These are phyloP conservation scores for Rynchops niger DNA, from an alignment of 2,113 vertebrate genomes.

Conservation along the genomic window DNA sequence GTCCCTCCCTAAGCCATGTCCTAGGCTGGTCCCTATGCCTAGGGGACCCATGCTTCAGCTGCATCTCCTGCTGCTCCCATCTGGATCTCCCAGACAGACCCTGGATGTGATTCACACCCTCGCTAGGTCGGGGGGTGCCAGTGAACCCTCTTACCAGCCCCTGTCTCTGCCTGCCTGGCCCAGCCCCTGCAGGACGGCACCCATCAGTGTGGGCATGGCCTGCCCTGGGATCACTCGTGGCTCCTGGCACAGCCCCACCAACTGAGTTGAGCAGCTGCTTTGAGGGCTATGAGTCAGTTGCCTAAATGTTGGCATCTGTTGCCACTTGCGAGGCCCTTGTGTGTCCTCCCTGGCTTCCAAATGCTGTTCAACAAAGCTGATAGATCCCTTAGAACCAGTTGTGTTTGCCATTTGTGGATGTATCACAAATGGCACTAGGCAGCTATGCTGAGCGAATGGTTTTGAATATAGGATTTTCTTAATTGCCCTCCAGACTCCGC, in stretches of 20 bases:
- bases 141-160: neutral
- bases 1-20: neutral
- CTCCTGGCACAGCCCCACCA: neutral
- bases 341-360: neutral
- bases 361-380: neutral
- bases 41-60: neutral
- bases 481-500: neutral
- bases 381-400: neutral
- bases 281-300: neutral
- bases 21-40: neutral
- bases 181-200: neutral
- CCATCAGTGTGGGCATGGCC: neutral
- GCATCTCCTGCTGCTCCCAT: neutral
- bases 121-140: fast-evolving
- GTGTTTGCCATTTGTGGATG: neutral
- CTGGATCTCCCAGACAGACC: neutral
- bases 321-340: neutral
- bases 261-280: neutral
- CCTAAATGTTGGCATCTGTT: neutral
- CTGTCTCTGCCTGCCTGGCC: neutral
- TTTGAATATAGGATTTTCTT: neutral
- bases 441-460: neutral
- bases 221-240: neutral
- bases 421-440: neutral
- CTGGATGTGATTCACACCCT: neutral